A percentile compares a stretch with the other conserved stretches of the same genome.
Conservation (phyloP, 2,888 invertebrate genomes). For the Chloroclystis v-ata region DNA sequence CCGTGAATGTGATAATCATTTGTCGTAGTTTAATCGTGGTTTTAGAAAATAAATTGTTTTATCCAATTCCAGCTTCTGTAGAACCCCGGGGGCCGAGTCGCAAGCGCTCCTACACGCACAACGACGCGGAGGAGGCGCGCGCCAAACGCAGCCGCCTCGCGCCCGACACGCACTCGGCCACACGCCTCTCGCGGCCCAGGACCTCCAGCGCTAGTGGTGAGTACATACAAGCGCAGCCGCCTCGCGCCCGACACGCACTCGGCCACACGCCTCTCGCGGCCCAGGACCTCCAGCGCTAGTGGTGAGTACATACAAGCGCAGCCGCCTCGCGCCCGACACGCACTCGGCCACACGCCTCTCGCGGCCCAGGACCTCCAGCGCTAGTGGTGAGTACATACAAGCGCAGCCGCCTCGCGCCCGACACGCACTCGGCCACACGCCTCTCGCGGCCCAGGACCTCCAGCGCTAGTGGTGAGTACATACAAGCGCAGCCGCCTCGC, state of each 20-base stretch:
- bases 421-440: slow-evolving; percentile 55
- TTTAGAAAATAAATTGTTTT: too few relatives aligned
- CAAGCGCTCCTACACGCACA: slow-evolving; percentile 63
- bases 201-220: background rate
- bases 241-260: slow-evolving; percentile 47
- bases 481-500: slow-evolving; percentile 44
- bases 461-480: background rate
- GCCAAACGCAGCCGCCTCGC: slow-evolving; percentile 52
- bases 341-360: slow-evolving; percentile 54
- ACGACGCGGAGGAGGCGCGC: slow-evolving; percentile 44
- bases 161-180: slow-evolving; percentile 50
- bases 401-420: slow-evolving; percentile 48
- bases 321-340: slow-evolving; percentile 45
- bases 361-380: slow-evolving; percentile 40
- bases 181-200: slow-evolving; percentile 54
- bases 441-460: slow-evolving; percentile 44
- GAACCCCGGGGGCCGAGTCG: slow-evolving; percentile 39
- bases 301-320: slow-evolving; percentile 38
- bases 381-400: slow-evolving; percentile 28
- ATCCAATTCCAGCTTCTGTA: slow-evolving; percentile 31
- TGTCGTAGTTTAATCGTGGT: too few relatives aligned
- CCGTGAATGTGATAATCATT: too few relatives aligned
- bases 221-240: slow-evolving; percentile 45
- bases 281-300: slow-evolving; percentile 31
- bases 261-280: slow-evolving; percentile 54